phyloP scores from a whole-genome alignment of 2,888 invertebrate genomes.

The Xylocampa areola region DNA sequence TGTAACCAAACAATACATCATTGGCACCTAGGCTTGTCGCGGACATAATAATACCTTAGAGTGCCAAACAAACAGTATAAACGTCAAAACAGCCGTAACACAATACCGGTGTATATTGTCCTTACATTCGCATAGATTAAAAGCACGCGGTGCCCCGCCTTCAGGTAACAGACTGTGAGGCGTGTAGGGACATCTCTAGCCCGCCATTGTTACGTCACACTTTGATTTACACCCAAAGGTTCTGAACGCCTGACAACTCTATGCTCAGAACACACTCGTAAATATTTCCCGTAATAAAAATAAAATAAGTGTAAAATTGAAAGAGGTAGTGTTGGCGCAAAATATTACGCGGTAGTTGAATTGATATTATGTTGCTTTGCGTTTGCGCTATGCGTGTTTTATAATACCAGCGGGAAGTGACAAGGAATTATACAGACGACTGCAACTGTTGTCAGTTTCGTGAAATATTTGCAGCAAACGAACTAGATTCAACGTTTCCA shows the following conservation, averaged over 20 bases:
- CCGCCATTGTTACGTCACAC: slow-evolving; percentile 65
- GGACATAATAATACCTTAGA: slow-evolving; percentile 44
- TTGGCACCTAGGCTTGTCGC: slow-evolving; percentile 28
- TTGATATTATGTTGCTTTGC: slow-evolving; percentile 47
- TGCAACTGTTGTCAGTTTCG: slow-evolving; percentile 2
- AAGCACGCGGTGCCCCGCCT: slow-evolving; percentile 44
- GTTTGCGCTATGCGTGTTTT: slow-evolving; percentile 33
- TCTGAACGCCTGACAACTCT: slow-evolving; percentile 51
- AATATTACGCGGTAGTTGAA: slow-evolving; percentile 51
- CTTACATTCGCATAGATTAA: slow-evolving; percentile 57
- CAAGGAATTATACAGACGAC: slow-evolving; percentile 15
- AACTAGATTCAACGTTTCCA: slow-evolving; percentile 24
- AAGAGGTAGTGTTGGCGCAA: slow-evolving; percentile 39
- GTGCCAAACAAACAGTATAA: slow-evolving; percentile 49
- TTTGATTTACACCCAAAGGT: slow-evolving; percentile 61
- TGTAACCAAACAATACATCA: slow-evolving; percentile 44
- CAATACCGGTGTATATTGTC: slow-evolving; percentile 51
- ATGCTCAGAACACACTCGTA: slow-evolving; percentile 47
- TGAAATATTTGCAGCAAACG: slow-evolving; percentile 27
- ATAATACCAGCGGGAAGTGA: slow-evolving; percentile 11
- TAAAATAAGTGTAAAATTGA: slow-evolving; percentile 51
- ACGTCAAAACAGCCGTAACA: slow-evolving; percentile 37
- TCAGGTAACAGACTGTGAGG: slow-evolving; percentile 49
- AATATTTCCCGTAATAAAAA: slow-evolving; percentile 53
- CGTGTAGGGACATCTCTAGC: slow-evolving; percentile 58